Percentiles rank a stretch among this genome's conserved stretches.
Evolutionary conservation across 2,888 invertebrate genomes (phyloP).

Genomic region (Deilephila porcellus): DNA sequence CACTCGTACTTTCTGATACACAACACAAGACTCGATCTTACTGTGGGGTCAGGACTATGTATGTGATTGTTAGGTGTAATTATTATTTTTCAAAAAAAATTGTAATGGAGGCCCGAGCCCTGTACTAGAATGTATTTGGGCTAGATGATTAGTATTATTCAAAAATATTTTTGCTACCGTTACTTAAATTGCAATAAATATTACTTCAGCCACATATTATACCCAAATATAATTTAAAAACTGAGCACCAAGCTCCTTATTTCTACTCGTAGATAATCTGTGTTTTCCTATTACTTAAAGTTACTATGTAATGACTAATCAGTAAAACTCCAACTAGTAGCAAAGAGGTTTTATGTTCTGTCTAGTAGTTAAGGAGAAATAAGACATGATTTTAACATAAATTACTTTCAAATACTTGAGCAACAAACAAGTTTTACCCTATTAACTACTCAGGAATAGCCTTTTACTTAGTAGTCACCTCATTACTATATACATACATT

Average conservation of each 20-base stretch:
- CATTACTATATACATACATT: not conserved
- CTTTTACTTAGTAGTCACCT: not conserved
- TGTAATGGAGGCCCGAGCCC: too few relatives aligned
- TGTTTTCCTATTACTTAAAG: not conserved
- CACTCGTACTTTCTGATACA: too few relatives aligned
- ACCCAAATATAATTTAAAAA: too few relatives aligned
- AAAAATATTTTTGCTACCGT: too few relatives aligned
- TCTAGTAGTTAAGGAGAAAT: not conserved
- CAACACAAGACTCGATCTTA: too few relatives aligned
- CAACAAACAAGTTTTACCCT: not conserved
- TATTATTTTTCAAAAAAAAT: too few relatives aligned
- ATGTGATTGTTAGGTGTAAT: too few relatives aligned
- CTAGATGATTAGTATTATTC: too few relatives aligned
- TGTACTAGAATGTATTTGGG: too few relatives aligned
- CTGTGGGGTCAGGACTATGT: too few relatives aligned
- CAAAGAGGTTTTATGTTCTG: not conserved
- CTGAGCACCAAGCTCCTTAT: not conserved
- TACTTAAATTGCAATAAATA: too few relatives aligned
- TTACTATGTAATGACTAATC: not conserved
- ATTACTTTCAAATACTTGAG: not conserved
- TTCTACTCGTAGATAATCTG: not conserved
- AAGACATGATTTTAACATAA: not conserved
- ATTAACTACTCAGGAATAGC: not conserved
- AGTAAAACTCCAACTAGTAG: not conserved
- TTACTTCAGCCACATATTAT: too few relatives aligned